phyloP scores from a whole-genome alignment of 2,797 vertebrate genomes.

The Bradypodion pumilum region DNA sequence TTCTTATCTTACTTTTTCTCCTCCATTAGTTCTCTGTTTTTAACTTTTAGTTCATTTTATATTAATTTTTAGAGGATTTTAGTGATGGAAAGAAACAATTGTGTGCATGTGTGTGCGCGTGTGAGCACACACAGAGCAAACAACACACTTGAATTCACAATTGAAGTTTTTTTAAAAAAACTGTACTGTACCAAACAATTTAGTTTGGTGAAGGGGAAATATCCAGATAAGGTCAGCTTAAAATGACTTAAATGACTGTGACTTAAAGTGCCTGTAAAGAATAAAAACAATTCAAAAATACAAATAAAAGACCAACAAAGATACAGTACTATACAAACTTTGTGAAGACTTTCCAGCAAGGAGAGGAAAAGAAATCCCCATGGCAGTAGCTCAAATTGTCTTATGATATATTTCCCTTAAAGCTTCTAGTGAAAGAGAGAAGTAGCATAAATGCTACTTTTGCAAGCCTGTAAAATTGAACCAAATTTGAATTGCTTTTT shows the following conservation, averaged over 20 bases:
- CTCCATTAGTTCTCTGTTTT: neutral
- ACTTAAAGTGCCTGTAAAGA: neutral
- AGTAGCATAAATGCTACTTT: constrained; percentile 12
- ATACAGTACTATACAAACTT: neutral
- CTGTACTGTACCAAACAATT: neutral
- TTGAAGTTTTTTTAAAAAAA: constrained; percentile 18
- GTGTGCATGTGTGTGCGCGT: too few relatives aligned
- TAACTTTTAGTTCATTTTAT: constrained; percentile 5
- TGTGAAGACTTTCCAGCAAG: neutral
- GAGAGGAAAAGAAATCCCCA: neutral
- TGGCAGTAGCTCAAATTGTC: neutral
- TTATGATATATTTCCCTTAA: neutral
- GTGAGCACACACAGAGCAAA: too few relatives aligned
- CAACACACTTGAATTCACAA: neutral
- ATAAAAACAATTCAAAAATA: neutral
- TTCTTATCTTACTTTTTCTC: neutral
- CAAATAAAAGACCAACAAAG: neutral
- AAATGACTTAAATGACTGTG: neutral
- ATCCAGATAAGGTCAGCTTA: constrained; percentile 1
- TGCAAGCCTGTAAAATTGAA: neutral
- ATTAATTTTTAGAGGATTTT: constrained; percentile 8
- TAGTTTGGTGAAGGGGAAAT: accelerated
- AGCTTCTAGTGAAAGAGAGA: constrained; percentile 19
- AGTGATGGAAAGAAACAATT: neutral
- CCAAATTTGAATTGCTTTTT: neutral